Evolutionary conservation across 2,888 invertebrate species (phyloP).

Genomic region (Conops quadrifasciatus): DNA sequence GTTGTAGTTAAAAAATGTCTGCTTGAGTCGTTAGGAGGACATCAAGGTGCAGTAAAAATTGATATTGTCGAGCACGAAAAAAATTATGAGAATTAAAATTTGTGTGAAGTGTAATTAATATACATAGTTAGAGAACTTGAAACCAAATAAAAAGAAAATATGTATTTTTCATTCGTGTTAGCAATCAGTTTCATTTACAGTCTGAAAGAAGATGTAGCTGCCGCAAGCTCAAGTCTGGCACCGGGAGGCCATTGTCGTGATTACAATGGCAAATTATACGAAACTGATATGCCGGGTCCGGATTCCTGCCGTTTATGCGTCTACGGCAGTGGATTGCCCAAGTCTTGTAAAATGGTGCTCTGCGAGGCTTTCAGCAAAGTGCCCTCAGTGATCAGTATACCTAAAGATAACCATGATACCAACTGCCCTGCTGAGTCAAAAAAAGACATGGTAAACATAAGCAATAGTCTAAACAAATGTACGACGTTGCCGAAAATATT

Average conservation of each 20-base stretch:
- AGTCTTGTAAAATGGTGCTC: constrained; percentile 79
- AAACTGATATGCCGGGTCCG: constrained; percentile 84
- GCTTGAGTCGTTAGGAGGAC: too few species aligned
- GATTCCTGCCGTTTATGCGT: constrained; percentile 88
- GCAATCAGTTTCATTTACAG: constrained; percentile 59
- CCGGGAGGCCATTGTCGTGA: constrained; percentile 75
- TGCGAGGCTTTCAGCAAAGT: constrained; percentile 86
- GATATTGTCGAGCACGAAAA: constrained; percentile 2
- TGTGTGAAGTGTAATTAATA: constrained; percentile 42
- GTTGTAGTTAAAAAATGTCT: too few species aligned
- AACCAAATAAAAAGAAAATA: constrained; percentile 46
- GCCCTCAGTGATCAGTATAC: constrained; percentile 64
- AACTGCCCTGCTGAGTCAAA: constrained; percentile 14
- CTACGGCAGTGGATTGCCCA: constrained; percentile 86
- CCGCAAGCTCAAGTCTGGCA: constrained; percentile 67
- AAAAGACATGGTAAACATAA: constrained; percentile 22
- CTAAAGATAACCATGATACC: constrained; percentile 45
- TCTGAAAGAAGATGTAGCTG: constrained; percentile 54
- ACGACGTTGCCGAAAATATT: constrained; percentile 62
- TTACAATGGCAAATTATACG: constrained; percentile 77
- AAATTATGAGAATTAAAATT: constrained; percentile 19
- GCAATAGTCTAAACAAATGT: constrained; percentile 38
- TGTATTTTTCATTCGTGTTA: constrained; percentile 60
- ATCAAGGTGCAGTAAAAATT: too few species aligned
- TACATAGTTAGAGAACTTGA: constrained; percentile 40